Evolutionary conservation across 2,888 invertebrate species (phyloP).

Genomic region (Brenthis ino): DNA sequence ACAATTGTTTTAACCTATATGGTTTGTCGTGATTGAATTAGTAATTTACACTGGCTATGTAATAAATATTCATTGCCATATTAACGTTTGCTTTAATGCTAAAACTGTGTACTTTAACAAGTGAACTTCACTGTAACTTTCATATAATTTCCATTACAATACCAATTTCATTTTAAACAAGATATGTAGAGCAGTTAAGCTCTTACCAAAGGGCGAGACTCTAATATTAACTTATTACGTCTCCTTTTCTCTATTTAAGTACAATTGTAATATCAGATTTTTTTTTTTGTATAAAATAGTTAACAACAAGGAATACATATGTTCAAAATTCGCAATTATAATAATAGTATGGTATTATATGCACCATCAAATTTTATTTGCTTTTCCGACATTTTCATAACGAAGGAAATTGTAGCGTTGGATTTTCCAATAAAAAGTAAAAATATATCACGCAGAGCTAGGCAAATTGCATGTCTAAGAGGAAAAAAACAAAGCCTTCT

Average conservation of each 20-base stretch:
- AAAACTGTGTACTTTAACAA: not conserved
- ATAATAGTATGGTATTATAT: not conserved
- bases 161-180: too few species aligned
- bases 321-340: not conserved
- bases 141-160: not conserved
- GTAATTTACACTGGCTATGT: slow-evolving; percentile 7
- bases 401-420: not conserved
- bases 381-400: not conserved
- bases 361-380: not conserved
- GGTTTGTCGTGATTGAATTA: slow-evolving; percentile 11
- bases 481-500: slow-evolving; percentile 16
- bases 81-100: slow-evolving; percentile 6
- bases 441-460: slow-evolving; percentile 13
- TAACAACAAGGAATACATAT: too few species aligned
- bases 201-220: too few species aligned
- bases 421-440: slow-evolving; percentile 5
- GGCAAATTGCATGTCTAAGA: slow-evolving; percentile 16
- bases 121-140: not conserved
- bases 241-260: too few species aligned
- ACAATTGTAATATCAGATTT: too few species aligned
- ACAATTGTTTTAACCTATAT: not conserved
- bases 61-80: slow-evolving; percentile 16
- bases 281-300: too few species aligned
- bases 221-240: too few species aligned
- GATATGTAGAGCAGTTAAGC: too few species aligned